Evolutionary conservation across 2,888 invertebrate species (phyloP), one percentile per base, ranked within the genome.

Genomic region (Torymus texanus): DNA sequence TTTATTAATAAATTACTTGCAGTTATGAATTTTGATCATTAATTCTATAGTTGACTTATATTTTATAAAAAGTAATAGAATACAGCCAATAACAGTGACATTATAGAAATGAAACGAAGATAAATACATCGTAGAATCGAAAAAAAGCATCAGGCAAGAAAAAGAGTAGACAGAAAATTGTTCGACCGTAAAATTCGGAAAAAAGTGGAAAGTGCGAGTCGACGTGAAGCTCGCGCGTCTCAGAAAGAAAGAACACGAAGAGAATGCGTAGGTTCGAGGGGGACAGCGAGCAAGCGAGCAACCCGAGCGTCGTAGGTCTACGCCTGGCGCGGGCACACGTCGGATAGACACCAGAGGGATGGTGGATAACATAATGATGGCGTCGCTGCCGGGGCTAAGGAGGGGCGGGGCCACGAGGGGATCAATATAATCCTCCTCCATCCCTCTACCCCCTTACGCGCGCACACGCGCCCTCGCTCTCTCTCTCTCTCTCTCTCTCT

Each of bases 311-410:
- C 82, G 83, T 84, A 84, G 84, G 83, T 84, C 84, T 83, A 84
- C 84, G 55, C 12, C 29, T 84, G 83, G 5, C 41, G 41, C 21
- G 21, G 21, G 84, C 84, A 84, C 84, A 84, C 80, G 83, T 82
- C 83, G 86, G 84, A 85, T 84, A 85, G 84, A 86, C 85, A 63
- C 58, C 50, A 83, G 87, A 88, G 88, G 90, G 88, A 89, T 90
- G 90, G 90, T 89, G 89, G 89, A 89, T 89, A 90, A 90, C 88
- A 89, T 89, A 90, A 90, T 90, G 90, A 90, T 90, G 90, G 90
- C 90, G 90, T 88, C 89, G 89, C 85, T 18, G 41, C 41, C 55
- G 84, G 86, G 86, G 85, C 84, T 85, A 87, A 87, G 89, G 89
- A 86, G 89, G 88, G 89, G 90, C 90, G 90, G 90, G 90, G 89